Evolutionary conservation across 1,140 invertebrate genomes (phyloP), one percentile per base, ranked within the genome.

Genomic region (Pectinophora gossypiella): DNA sequence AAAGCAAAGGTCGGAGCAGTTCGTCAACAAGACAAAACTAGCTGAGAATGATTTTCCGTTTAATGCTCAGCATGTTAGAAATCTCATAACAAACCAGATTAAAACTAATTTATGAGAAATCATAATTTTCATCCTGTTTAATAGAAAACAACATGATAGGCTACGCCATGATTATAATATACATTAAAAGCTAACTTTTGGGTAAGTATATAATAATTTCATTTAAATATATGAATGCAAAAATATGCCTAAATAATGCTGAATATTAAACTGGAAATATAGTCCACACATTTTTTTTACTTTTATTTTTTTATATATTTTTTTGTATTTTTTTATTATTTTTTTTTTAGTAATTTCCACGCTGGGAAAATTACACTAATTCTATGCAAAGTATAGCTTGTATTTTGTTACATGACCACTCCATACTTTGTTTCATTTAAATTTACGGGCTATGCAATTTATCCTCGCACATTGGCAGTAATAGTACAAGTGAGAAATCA

Each of bases 361-460:
- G 86, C 81, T 88, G 85, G 91, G 91, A 93, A 93, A 93, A 93
- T 92, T 93, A 91, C 93, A 94, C 92, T 94, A 94, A 92, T 93
- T 94, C 92, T 93, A 94, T 94, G 93, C 93, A 94, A 94, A 94
- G 93, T 94, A 94, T 94, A 94, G 93, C 90, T 93, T 92, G 91
- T 94, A 93, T 87, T 82, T 66, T 81, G 56, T 85, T 77, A 83
- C 78, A 77, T 78, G 75, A 85, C 80, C 82, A 87, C 82, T 85
- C 80, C 82, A 87, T 87, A 87, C 81, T 85, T 85, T 85, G 84
- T 82, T 73, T 86, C 79, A n/a, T 64, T 71, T 71, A 84, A 65
- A 58, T 76, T 80, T 77, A 85, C 82, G 84, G 84, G 77, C 82
- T 87, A 85, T 87, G 84, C 77, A 71, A 72, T 83, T 79, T 83